These are phyloP conservation scores for Diachrysia chrysitis DNA, from an alignment of 2,888 invertebrate genomes.

Conservation along the genomic window DNA sequence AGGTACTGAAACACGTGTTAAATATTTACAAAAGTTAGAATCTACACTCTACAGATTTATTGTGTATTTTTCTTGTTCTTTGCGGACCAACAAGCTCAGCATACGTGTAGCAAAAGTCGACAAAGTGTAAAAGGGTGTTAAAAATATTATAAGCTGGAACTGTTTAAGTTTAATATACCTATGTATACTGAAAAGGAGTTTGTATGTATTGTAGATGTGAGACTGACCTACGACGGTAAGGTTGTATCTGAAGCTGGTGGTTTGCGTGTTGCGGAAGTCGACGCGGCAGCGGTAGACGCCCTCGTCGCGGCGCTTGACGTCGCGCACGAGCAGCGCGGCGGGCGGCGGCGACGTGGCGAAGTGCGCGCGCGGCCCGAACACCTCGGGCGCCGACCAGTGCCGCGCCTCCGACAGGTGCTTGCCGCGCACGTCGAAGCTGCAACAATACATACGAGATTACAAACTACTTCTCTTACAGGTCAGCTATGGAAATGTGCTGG, in stretches of 20 bases:
- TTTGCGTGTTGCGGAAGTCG: slow-evolving; percentile 96
- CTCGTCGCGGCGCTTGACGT: slow-evolving; percentile 96
- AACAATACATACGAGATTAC: slow-evolving; percentile 68
- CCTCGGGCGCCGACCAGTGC: slow-evolving; percentile 95
- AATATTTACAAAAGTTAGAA: too few species aligned
- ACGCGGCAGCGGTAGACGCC: slow-evolving; percentile 97
- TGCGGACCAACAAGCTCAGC: too few species aligned
- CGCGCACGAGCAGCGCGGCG: slow-evolving; percentile 92
- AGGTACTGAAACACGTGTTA: too few species aligned
- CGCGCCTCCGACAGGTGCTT: slow-evolving; percentile 94
- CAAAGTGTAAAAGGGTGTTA: too few species aligned
- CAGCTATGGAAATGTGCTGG: too few species aligned
- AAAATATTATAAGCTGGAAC: too few species aligned
- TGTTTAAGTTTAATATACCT: too few species aligned
- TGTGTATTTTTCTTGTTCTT: too few species aligned
- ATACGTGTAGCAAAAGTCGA: too few species aligned
- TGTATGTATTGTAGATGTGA: not conserved
- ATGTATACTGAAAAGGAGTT: too few species aligned
- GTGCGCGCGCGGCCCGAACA: slow-evolving; percentile 95
- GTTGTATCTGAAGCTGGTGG: slow-evolving; percentile 96
- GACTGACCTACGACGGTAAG: slow-evolving; percentile 96
- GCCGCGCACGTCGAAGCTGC: slow-evolving; percentile 96
- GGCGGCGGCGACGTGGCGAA: slow-evolving; percentile 94
- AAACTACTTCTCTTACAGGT: not conserved
- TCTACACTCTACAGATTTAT: too few species aligned